Conservation (phyloP, 2,888 invertebrate genomes). For the Macrosoma leucophasiata region DNA sequence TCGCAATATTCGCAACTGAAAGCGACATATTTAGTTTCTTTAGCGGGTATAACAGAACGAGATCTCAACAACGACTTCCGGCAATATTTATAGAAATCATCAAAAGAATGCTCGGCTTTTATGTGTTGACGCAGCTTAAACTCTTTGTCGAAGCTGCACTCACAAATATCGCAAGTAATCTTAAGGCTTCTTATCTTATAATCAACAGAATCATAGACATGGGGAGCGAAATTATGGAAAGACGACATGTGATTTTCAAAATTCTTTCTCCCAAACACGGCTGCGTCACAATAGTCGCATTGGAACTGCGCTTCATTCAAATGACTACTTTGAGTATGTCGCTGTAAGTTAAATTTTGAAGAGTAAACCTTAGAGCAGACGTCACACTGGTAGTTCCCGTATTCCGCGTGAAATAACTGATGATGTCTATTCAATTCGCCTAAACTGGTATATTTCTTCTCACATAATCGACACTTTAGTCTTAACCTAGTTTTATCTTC, state of each 20-base stretch:
- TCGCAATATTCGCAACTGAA: constrained; percentile 51
- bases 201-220: neutral
- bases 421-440: constrained; percentile 50
- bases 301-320: constrained; percentile 29
- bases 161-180: constrained; percentile 38
- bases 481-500: constrained; percentile 26
- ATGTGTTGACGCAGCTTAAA: constrained; percentile 42
- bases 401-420: constrained; percentile 48
- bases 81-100: constrained; percentile 52
- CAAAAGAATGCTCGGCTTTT: constrained; percentile 47
- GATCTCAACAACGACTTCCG: constrained; percentile 38
- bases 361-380: constrained; percentile 55
- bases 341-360: constrained; percentile 47
- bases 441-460: constrained; percentile 46
- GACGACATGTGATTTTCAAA: constrained; percentile 30
- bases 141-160: constrained; percentile 38
- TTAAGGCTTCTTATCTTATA: constrained; percentile 14
- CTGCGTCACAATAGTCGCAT: constrained; percentile 32
- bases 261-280: constrained; percentile 31
- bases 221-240: constrained; percentile 15
- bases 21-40: constrained; percentile 19
- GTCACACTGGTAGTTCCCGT: constrained; percentile 42
- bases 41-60: neutral
- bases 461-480: constrained; percentile 43
- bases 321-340: constrained; percentile 41